A percentile compares a stretch with the other conserved stretches of the same genome.
These are phyloP conservation scores for Tachyglossus aculeatus DNA, from an alignment of 2,797 vertebrate species.

Conservation along the genomic window DNA sequence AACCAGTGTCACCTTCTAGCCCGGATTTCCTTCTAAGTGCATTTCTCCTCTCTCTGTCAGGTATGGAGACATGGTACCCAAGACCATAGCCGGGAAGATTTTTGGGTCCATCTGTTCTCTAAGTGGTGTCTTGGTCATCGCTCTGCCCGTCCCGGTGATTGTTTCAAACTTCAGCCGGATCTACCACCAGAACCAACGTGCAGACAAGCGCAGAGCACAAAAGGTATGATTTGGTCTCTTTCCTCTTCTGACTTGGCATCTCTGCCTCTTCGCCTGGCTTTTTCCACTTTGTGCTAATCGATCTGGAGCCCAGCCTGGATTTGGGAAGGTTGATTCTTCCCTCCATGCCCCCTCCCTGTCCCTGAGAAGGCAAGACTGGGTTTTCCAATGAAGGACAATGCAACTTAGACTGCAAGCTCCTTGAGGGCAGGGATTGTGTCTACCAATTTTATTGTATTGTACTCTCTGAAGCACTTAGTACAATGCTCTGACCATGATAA, in stretches of 20 bases:
- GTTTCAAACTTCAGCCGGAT: slow-evolving; percentile 98
- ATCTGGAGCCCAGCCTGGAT: no score
- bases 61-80: slow-evolving; percentile 97
- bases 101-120: slow-evolving; percentile 93
- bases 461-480: no score
- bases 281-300: no score
- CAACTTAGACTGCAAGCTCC: no score
- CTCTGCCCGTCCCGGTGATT: slow-evolving; percentile 93
- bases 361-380: no score
- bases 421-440: no score
- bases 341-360: no score
- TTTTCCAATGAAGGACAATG: no score
- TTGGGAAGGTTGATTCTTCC: no score
- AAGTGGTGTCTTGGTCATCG: slow-evolving; percentile 94
- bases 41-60: slow-evolving; percentile 71
- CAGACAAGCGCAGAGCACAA: slow-evolving; percentile 92
- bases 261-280: neutral
- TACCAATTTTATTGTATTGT: no score
- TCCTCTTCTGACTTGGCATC: neutral
- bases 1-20: neutral
- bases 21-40: neutral
- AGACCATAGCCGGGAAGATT: slow-evolving; percentile 95
- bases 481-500: no score
- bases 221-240: slow-evolving; percentile 77
- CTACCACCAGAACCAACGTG: slow-evolving; percentile 95